These are phyloP conservation scores for Diploscapter pachys DNA, from an alignment of 1,140 invertebrate species.

Conservation along the genomic window DNA sequence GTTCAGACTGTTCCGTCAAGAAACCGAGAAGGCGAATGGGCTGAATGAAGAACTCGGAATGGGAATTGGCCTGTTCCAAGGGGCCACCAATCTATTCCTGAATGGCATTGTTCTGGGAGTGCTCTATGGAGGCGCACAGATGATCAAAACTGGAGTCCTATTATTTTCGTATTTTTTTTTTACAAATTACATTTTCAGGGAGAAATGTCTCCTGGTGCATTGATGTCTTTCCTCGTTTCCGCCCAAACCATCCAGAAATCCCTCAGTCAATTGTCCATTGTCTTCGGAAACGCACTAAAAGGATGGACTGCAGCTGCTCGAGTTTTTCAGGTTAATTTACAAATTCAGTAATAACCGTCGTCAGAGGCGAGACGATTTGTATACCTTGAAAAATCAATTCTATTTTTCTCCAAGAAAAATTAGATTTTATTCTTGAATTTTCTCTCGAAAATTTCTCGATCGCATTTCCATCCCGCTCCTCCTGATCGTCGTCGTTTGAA, in stretches of 20 bases:
- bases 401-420: too few species aligned
- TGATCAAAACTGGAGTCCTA: slow-evolving; percentile 69
- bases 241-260: slow-evolving; percentile 88
- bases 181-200: not conserved
- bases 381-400: too few species aligned
- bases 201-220: slow-evolving; percentile 76
- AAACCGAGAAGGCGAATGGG: slow-evolving; percentile 71
- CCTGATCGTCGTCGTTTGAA: too few species aligned
- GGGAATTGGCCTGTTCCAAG: slow-evolving; percentile 82
- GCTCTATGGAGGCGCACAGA: slow-evolving; percentile 79
- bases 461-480: too few species aligned
- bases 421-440: too few species aligned
- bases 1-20: slow-evolving; percentile 69
- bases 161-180: too few species aligned
- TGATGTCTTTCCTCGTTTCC: slow-evolving; percentile 91
- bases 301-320: slow-evolving; percentile 78
- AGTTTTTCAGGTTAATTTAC: slow-evolving; percentile 71
- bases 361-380: too few species aligned
- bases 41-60: slow-evolving; percentile 78
- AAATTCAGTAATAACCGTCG: too few species aligned
- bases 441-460: too few species aligned
- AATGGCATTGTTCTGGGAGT: slow-evolving; percentile 76
- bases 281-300: slow-evolving; percentile 81
- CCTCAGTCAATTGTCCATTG: slow-evolving; percentile 78
- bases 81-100: slow-evolving; percentile 64